Evolutionary conservation across 2,888 invertebrate genomes (phyloP).

Genomic region (Perithous albicinctus): DNA sequence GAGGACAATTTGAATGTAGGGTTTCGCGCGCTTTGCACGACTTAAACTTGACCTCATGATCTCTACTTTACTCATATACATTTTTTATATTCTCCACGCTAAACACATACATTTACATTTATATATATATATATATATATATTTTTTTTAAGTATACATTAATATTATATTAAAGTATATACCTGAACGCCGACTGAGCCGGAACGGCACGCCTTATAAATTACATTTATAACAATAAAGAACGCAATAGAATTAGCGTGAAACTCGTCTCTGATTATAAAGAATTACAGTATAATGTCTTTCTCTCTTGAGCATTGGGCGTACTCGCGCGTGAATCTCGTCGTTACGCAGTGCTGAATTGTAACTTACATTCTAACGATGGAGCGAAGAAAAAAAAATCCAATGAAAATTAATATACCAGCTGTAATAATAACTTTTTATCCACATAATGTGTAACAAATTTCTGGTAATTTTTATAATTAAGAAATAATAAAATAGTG

Average conservation of each 20-base stretch:
- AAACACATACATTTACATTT: conserved; percentile 40
- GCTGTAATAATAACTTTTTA: no score
- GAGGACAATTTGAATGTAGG: conserved; percentile 41
- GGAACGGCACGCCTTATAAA: conserved; percentile 58
- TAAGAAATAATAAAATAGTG: background rate
- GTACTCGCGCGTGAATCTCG: conserved; percentile 57
- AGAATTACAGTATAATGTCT: conserved; percentile 33
- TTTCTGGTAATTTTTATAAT: no score
- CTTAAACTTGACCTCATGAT: conserved; percentile 23
- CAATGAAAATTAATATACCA: conserved; percentile 15
- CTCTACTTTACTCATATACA: conserved; percentile 32
- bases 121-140: conserved; percentile 44
- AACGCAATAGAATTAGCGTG: conserved; percentile 27
- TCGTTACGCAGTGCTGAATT: conserved; percentile 44
- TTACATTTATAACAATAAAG: conserved; percentile 49
- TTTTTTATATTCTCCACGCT: conserved; percentile 38
- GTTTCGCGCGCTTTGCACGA: conserved; percentile 12
- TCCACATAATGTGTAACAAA: background rate
- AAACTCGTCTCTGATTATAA: conserved; percentile 41
- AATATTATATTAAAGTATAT: conserved; percentile 42
- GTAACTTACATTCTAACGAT: conserved; percentile 26
- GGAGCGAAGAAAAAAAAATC: background rate
- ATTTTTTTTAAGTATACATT: conserved; percentile 33
- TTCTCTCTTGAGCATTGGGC: conserved; percentile 60
- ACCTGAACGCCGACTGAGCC: conserved; percentile 59